These are phyloP conservation scores for Helicoverpa armigera DNA, from an alignment of 1,140 invertebrate genomes.

Conservation along the genomic window DNA sequence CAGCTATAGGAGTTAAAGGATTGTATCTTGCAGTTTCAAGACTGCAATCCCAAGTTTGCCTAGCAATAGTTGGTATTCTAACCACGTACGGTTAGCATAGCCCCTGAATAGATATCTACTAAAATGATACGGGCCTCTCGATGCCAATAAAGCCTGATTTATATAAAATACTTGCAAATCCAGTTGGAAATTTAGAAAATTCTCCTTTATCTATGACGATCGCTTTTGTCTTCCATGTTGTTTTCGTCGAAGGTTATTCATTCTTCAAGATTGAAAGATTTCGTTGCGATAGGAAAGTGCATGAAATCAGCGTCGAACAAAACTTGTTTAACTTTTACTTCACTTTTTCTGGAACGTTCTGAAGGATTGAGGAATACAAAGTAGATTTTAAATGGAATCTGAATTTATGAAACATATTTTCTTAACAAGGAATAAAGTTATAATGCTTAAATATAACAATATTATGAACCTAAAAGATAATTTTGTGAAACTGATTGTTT, in stretches of 20 bases:
- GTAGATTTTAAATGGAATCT: neutral
- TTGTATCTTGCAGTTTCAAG: neutral
- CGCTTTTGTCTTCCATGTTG: conserved; percentile 17
- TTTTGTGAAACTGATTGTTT: too few relatives aligned
- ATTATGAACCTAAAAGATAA: too few relatives aligned
- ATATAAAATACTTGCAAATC: conserved; percentile 74
- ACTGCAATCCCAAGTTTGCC: conserved; percentile 58
- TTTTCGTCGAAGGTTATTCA: conserved; percentile 34
- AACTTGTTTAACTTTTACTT: conserved; percentile 16
- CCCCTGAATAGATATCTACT: conserved; percentile 81
- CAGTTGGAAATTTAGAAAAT: conserved; percentile 47
- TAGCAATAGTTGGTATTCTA: conserved; percentile 71
- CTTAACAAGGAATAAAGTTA: neutral
- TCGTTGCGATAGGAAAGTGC: conserved; percentile 1
- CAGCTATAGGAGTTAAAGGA: conserved; percentile 32
- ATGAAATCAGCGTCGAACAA: neutral
- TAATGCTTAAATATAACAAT: too few relatives aligned
- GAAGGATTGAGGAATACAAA: neutral
- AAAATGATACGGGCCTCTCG: conserved; percentile 81
- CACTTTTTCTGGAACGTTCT: neutral
- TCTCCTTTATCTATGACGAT: conserved; percentile 10
- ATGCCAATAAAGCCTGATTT: conserved; percentile 82
- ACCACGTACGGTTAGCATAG: conserved; percentile 77
- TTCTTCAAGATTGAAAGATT: conserved; percentile 25
- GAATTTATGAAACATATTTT: neutral